Evolutionary conservation across 1,140 invertebrate species (phyloP).

Genomic region (Coelopa frigida): DNA sequence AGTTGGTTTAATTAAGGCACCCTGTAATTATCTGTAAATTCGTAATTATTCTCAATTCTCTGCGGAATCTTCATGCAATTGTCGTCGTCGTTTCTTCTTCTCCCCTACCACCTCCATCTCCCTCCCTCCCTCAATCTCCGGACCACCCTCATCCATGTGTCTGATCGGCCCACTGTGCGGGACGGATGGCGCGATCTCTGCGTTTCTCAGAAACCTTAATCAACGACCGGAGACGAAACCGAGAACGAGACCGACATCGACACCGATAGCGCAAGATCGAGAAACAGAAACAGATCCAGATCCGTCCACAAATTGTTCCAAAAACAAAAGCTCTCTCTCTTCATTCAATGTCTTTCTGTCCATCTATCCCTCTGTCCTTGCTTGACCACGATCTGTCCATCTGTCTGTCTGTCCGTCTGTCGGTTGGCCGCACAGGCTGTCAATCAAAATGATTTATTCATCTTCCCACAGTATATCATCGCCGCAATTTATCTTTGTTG

Average conservation of each 20-base stretch:
- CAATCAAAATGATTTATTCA: slow-evolving; percentile 44
- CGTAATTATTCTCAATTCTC: slow-evolving; percentile 18
- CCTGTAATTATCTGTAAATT: slow-evolving; percentile 37
- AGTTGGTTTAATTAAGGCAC: slow-evolving; percentile 22
- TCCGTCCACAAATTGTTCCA: too few relatives aligned
- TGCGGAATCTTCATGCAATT: slow-evolving; percentile 1
- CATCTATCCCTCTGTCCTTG: slow-evolving; percentile 4
- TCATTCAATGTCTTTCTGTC: slow-evolving; percentile 8
- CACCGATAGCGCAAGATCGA: too few relatives aligned
- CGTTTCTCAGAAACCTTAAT: too few relatives aligned
- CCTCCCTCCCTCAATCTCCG: too few relatives aligned
- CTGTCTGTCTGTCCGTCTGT: slow-evolving; percentile 1
- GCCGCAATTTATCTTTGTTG: slow-evolving; percentile 18
- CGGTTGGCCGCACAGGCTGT: slow-evolving; percentile 27
- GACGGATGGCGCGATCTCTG: too few relatives aligned
- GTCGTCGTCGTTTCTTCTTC: slow-evolving; percentile 16
- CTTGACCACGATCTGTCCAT: neutral
- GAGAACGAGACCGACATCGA: too few relatives aligned
- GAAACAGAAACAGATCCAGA: too few relatives aligned
- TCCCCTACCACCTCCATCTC: too few relatives aligned
- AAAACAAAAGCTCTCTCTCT: slow-evolving; percentile 26
- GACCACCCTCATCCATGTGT: too few relatives aligned
- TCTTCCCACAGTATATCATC: slow-evolving; percentile 21
- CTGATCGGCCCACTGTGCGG: too few relatives aligned
- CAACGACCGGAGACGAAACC: too few relatives aligned